Evolutionary conservation across 2,797 vertebrate species (phyloP).

Genomic region (Todus mexicanus): DNA sequence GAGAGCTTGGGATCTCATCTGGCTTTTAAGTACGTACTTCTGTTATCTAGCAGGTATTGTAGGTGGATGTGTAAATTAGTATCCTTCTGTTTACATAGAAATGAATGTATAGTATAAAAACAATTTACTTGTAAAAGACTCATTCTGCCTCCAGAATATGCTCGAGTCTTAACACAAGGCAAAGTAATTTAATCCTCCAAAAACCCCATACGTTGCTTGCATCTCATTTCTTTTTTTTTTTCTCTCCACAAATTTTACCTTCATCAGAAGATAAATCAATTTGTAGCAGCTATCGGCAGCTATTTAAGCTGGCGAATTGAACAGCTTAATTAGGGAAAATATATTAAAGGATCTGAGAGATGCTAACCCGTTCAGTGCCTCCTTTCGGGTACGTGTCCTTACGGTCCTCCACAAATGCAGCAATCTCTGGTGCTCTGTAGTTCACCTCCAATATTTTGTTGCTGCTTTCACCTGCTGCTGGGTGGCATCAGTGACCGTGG

Average conservation of each 20-base stretch:
- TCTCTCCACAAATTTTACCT: conserved; percentile 41
- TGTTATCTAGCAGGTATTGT: conserved; percentile 51
- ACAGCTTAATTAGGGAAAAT: conserved; percentile 65
- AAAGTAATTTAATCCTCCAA: conserved; percentile 21
- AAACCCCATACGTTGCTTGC: conserved; percentile 49
- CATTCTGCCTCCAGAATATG: background rate
- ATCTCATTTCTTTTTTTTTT: conserved; percentile 18
- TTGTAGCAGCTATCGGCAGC: conserved; percentile 55
- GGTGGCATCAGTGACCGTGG: accelerated
- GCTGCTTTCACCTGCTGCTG: background rate
- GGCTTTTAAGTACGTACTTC: conserved; percentile 8
- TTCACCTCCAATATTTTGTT: background rate
- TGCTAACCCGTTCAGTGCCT: background rate
- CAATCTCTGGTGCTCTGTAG: background rate
- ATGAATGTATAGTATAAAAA: conserved; percentile 50
- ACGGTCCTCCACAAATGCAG: background rate
- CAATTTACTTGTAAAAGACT: conserved; percentile 49
- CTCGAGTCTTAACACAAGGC: conserved; percentile 7
- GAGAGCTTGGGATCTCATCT: conserved; percentile 16
- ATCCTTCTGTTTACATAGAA: conserved; percentile 51
- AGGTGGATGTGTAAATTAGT: conserved; percentile 61
- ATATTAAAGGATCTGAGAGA: conserved; percentile 50
- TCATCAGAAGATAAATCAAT: conserved; percentile 62
- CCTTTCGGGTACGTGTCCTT: background rate
- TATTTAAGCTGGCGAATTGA: conserved; percentile 47